Conservation (phyloP, 2,888 invertebrate species). For the Limnephilus auricula region DNA sequence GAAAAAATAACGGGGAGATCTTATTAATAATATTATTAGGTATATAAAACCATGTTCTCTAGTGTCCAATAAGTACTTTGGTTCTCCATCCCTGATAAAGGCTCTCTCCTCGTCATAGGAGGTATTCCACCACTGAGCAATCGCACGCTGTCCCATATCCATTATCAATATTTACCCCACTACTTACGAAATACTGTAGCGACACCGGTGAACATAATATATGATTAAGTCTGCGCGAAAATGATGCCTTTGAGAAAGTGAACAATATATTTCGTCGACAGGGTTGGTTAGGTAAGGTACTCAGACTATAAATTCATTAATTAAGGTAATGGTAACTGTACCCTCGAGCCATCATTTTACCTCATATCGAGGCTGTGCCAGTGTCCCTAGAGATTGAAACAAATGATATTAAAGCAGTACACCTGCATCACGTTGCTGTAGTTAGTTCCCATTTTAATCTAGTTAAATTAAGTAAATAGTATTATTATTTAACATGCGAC, state of each 20-base stretch:
- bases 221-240: neutral
- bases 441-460: neutral
- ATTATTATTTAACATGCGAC: neutral
- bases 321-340: neutral
- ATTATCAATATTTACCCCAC: neutral
- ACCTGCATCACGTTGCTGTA: neutral
- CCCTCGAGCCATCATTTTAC: neutral
- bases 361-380: neutral
- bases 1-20: neutral
- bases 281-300: neutral
- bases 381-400: neutral
- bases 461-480: too few species aligned
- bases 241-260: neutral
- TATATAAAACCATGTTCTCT: too few species aligned
- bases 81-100: neutral
- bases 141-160: neutral
- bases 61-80: neutral
- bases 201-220: neutral
- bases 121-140: neutral
- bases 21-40: neutral
- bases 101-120: neutral
- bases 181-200: neutral
- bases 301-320: neutral
- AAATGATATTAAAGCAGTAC: neutral
- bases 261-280: neutral